Evolutionary conservation across 2,888 invertebrate species (phyloP), one percentile per base, ranked within the genome.

Genomic region (Macaria notata): DNA sequence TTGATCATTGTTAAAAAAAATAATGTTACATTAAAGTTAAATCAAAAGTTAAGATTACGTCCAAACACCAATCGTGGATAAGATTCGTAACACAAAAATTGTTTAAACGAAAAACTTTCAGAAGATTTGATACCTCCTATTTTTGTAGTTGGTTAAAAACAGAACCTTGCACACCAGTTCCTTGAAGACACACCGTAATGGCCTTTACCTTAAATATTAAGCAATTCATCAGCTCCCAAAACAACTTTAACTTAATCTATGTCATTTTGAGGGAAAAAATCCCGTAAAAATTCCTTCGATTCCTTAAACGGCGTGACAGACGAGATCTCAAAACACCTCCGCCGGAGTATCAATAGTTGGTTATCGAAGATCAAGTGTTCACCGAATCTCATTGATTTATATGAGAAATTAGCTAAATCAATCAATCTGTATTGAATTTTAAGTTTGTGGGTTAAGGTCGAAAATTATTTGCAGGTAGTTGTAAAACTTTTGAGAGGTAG

Each of bases 361-460:
- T 76, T 78, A 78, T 78, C 78, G 68, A 70, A 68, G 72, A 77
- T 78, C 78, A 75, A 72, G 72, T 71, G 70, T 72, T 71, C 75
- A 75, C 78, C 78, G 76, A 78, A 75, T 71, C 76, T 68, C 76
- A 78, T 77, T 78, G 78, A 78, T 78, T 78, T 78, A 78, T 78
- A 76, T 78, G 78, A 76, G 77, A 78, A 78, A 77, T 77, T 71
- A 71, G 57, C 30, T 8, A 31, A 4, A 36, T 48, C 6, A 9
- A 6, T 60, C 64, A 47, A 38, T 19, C 2, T 77, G 72, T 61
- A 51, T 39, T 4, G 52, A 36, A 33, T 49, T 45, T 36, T 60
- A 65, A 30, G 3, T 0, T 0, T 4, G n/a, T 0, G 0, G 0
- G 0, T 0, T 55, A 62, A 46, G 56, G 56, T 63, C 54, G 0